Evolutionary conservation across 1,140 invertebrate species (phyloP).

Genomic region (Platyscapa corneri): DNA sequence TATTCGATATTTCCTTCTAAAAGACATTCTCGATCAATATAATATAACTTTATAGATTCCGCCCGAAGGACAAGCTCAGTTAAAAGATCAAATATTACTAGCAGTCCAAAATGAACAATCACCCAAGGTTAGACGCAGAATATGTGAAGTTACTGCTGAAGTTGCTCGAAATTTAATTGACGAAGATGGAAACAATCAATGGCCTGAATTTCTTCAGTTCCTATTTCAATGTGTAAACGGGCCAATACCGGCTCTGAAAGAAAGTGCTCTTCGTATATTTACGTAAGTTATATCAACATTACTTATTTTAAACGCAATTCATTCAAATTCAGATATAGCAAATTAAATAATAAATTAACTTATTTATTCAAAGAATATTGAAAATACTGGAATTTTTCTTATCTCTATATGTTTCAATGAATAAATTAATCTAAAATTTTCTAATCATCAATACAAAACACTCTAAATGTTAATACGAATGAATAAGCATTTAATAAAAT

Average conservation of each 20-base stretch:
- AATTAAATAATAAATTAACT: no score
- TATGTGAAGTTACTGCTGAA: constrained; percentile 96
- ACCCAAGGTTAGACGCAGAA: constrained; percentile 88
- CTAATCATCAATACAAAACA: no score
- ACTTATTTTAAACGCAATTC: no score
- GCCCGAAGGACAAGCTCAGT: constrained; percentile 85
- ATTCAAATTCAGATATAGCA: no score
- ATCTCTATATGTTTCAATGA: no score
- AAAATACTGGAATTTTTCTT: no score
- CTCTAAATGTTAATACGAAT: no score
- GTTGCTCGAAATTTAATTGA: constrained; percentile 96
- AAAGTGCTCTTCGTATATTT: constrained; percentile 95
- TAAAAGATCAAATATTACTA: constrained; percentile 90
- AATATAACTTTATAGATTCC: constrained; percentile 76
- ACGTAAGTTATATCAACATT: constrained; percentile 77
- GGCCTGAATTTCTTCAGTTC: constrained; percentile 98
- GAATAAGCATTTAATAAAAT: no score
- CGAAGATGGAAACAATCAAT: constrained; percentile 96
- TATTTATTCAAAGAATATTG: no score
- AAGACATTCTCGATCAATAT: not conserved
- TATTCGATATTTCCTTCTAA: not conserved
- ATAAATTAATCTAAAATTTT: no score
- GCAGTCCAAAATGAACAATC: constrained; percentile 88
- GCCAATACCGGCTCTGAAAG: constrained; percentile 87
- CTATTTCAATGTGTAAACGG: constrained; percentile 95